Evolutionary conservation across 2,113 vertebrate genomes (phyloP).

Genomic region (Charadrius vociferus): DNA sequence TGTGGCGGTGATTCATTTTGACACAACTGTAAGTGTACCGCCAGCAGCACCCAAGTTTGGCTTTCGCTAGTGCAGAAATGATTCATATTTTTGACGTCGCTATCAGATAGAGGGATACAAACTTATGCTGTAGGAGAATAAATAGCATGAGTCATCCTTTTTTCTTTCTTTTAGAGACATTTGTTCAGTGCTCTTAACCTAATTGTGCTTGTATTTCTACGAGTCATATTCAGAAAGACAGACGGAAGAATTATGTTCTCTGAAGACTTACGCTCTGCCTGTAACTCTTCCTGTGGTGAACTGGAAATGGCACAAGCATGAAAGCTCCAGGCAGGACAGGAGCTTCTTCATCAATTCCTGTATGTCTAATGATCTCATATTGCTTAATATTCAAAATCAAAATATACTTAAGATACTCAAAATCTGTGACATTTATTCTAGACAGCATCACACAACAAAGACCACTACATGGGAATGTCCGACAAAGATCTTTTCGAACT

Average conservation of each 20-base stretch:
- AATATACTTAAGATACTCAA: neutral
- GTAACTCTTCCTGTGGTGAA: neutral
- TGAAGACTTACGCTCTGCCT: neutral
- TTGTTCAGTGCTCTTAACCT: neutral
- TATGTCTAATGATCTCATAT: accelerated
- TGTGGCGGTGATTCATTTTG: neutral
- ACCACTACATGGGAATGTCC: accelerated
- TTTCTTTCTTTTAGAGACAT: neutral
- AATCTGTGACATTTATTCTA: neutral
- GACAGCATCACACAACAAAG: neutral
- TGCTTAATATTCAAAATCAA: neutral
- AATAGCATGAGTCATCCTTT: neutral
- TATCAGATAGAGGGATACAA: neutral
- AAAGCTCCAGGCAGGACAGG: neutral
- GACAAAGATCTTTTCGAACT: neutral
- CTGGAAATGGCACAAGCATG: neutral
- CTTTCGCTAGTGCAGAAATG: neutral
- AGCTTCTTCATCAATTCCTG: neutral
- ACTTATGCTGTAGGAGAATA: neutral
- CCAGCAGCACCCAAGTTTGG: neutral
- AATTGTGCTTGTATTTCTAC: neutral
- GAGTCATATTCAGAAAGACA: neutral
- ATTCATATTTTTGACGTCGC: neutral
- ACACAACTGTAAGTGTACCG: accelerated
- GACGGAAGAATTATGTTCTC: neutral